Conservation (phyloP, 2,888 invertebrate genomes). For the Hypselothyrea guttata region DNA sequence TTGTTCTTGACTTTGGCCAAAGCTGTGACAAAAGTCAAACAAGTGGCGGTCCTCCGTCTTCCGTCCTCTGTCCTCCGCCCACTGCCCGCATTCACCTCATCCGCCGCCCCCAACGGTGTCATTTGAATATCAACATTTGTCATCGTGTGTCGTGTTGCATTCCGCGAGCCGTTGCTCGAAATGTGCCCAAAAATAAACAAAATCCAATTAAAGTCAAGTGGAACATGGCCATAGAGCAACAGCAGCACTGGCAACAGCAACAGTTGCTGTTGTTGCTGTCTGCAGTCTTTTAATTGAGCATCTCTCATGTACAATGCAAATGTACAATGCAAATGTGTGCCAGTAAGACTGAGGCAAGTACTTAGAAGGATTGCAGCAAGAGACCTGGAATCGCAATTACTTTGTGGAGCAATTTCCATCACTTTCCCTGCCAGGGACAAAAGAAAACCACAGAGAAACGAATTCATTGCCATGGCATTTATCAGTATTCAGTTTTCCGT, state of each 20-base stretch:
- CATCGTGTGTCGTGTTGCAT: conserved; percentile 76
- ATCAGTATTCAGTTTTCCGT: too few species aligned
- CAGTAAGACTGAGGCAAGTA: conserved; percentile 38
- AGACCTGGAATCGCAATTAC: conserved; percentile 55
- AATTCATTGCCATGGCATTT: background rate
- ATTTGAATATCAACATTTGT: conserved; percentile 78
- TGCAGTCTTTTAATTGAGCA: conserved; percentile 63
- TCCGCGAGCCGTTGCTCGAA: conserved; percentile 62
- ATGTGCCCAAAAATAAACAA: conserved; percentile 73
- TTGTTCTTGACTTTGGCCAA: conserved; percentile 24
- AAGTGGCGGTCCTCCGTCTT: conserved; percentile 30
- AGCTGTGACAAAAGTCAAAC: conserved; percentile 56
- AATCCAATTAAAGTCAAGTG: conserved; percentile 70
- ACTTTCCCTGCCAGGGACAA: conserved; percentile 60
- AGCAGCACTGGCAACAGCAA: conserved; percentile 10
- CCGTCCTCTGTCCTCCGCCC: background rate
- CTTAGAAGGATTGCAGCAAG: conserved; percentile 50
- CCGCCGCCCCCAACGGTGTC: conserved; percentile 58
- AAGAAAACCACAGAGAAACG: conserved; percentile 1
- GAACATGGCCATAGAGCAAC: conserved; percentile 40
- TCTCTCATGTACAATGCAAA: conserved; percentile 43
- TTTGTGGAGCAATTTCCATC: conserved; percentile 58
- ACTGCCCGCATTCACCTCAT: conserved; percentile 42
- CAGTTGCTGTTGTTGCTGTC: conserved; percentile 31
- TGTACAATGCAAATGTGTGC: conserved; percentile 61